Percentiles rank a stretch among this genome's conserved stretches.
These are phyloP conservation scores for Teleopsis dalmanni DNA, from an alignment of 1,140 invertebrate genomes.

Conservation along the genomic window DNA sequence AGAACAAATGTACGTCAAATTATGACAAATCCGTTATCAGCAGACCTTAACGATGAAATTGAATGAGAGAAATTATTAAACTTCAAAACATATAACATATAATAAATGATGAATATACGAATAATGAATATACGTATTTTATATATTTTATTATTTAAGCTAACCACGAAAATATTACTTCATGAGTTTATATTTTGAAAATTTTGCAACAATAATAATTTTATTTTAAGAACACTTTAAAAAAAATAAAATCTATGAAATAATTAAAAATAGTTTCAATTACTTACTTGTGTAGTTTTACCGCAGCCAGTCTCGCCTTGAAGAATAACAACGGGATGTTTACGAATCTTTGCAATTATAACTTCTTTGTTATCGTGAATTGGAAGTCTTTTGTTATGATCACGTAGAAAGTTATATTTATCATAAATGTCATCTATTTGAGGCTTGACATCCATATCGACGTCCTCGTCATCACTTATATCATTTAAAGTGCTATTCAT, in stretches of 20 bases:
- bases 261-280: neutral
- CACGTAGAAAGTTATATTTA: slow-evolving; percentile 27
- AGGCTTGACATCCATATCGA: neutral
- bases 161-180: neutral
- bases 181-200: neutral
- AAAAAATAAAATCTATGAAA: too few species aligned
- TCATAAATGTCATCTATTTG: slow-evolving; percentile 21
- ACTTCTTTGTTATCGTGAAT: slow-evolving; percentile 26
- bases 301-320: slow-evolving; percentile 54
- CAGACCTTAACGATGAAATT: too few species aligned
- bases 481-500: too few species aligned
- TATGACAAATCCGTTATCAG: too few species aligned
- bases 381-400: slow-evolving; percentile 25
- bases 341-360: slow-evolving; percentile 23
- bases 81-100: too few species aligned
- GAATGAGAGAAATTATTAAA: too few species aligned
- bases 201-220: too few species aligned
- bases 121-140: too few species aligned
- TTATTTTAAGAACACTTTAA: neutral
- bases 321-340: slow-evolving; percentile 31
- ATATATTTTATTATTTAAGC: too few species aligned
- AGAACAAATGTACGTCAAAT: too few species aligned
- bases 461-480: too few species aligned
- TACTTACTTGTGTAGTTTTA: slow-evolving; percentile 71
- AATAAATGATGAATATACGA: too few species aligned